Evolutionary conservation across 2,797 vertebrate genomes (phyloP), one percentile per base, ranked within the genome.

Genomic region (Malurus leucopterus): DNA sequence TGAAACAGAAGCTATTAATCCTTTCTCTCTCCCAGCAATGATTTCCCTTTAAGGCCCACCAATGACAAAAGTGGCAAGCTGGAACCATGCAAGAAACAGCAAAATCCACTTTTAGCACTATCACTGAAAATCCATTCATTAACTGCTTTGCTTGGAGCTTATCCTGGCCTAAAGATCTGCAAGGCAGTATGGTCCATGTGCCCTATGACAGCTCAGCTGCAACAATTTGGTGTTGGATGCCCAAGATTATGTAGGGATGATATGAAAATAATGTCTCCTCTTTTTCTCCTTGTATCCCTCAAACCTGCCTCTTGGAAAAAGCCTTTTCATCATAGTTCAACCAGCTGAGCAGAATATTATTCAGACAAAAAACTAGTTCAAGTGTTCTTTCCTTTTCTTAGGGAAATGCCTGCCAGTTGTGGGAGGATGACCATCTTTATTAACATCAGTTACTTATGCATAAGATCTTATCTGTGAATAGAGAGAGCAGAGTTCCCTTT

Each of bases 11-110:
- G 15, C 12, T n/a, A 20, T 50, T 50, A 15, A 3, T 84, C 4
- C 5, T 58, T 14, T 64, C 2, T 1, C 2, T 75, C 6, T 40
- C 13, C 18, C 14, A 24, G 3, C 4, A 38, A 7, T 2, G 2
- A n/a, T 21, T 89, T 51, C 19, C 6, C 19, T 74, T 26, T 15
- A 29, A 80, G 24, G 26, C 1, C 8, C 11, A 6, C 29, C 58
- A 65, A 36, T 6, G 43, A 61, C 29, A 68, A 13, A 4, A 77
- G 34, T 4, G 3, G 26, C 50, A 68, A 68, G 14, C 29, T 75
- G 26, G 14, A 71, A 29, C 11, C 43, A 13, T 32, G 9, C 47
- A 71, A 80, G 7, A 63, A 44, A 50, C 5, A 74, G 17, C 9
- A 73, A 84, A 85, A 68, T 8, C 7, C 3, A 20, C 53, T 77